Evolutionary conservation across 1,140 invertebrate genomes (phyloP).

Genomic region (Chrysopa pallens): DNA sequence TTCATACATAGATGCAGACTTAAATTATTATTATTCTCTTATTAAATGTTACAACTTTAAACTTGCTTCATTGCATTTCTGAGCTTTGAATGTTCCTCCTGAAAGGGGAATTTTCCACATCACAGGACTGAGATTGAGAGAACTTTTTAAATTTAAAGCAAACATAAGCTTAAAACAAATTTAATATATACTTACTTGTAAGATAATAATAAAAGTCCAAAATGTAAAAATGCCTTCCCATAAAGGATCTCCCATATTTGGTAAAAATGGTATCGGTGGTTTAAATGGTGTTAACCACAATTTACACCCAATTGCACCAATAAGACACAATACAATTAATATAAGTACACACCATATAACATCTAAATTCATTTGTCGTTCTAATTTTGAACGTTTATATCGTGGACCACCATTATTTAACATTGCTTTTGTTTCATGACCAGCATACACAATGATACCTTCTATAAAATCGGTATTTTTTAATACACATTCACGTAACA

Average conservation of each 20-base stretch:
- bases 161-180: no score
- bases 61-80: no score
- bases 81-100: no score
- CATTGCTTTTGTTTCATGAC: conserved; percentile 96
- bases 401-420: conserved; percentile 90
- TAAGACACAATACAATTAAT: conserved; percentile 73
- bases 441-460: conserved; percentile 93
- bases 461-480: conserved; percentile 91
- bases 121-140: no score
- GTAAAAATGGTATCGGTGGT: conserved; percentile 41
- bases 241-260: conserved; percentile 31
- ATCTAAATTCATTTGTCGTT: conserved; percentile 87
- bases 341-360: conserved; percentile 94
- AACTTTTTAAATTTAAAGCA: no score
- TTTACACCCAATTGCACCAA: conserved; percentile 77
- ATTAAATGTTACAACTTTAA: no score
- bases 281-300: conserved; percentile 50
- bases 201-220: conserved; percentile 88
- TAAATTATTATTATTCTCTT: no score
- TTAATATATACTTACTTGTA: conserved; percentile 45
- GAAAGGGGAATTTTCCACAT: no score
- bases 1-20: no score
- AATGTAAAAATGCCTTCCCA: conserved; percentile 78
- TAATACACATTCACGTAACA: conserved; percentile 83
- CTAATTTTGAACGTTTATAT: conserved; percentile 85